Base-by-base conservation (phyloP, 2,888 invertebrate genomes). In the Psococerastis gibbosa region DNA sequence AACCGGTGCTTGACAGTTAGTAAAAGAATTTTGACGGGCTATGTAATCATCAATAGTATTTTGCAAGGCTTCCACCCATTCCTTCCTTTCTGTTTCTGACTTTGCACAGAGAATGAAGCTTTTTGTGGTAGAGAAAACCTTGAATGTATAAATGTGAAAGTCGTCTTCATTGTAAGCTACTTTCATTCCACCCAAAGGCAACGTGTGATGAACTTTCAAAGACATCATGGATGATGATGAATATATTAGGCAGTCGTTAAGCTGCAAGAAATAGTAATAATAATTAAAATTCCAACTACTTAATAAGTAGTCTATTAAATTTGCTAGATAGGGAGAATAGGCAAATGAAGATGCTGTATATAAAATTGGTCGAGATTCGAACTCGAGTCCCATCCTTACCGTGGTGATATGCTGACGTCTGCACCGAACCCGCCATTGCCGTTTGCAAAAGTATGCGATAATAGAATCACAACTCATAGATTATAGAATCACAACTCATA, bases 81-180 rank as follows among this genome's bases (percentile, higher is more conserved):
- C 64, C 46, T 64, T 61, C 43, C 66, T 57, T 53, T 69, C 69
- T 46, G 58, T 54, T n/a, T 56, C 50, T 13, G 65, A 68, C 68
- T 61, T 64, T 11, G 70, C 68, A 45, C 65, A 59, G 6, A 71
- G 54, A 31, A 65, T 68, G 52, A 70, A 70, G 43, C 70, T 70
- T 20, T 69, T 55, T 35, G 66, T 61, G 8, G 62, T 61, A 46
- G 65, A 65, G 44, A 69, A 65, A 44, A 71, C 64, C 52, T 62
- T 68, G 52, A 71, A 70, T 54, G 71, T 70, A 52, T 64, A 65
- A 48, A 61, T 58, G 51, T 63, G 66, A 47, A 67, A 69, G 50
- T 66, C 65, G 6, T 54, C 53, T 27, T 53, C 49, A 13, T 58
- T 57, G 15, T 59, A 49, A 32, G 52, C 51, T 38, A 70, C 67